Base-by-base conservation (phyloP, 2,888 invertebrate genomes). In the Drosophila subquinaria region DNA sequence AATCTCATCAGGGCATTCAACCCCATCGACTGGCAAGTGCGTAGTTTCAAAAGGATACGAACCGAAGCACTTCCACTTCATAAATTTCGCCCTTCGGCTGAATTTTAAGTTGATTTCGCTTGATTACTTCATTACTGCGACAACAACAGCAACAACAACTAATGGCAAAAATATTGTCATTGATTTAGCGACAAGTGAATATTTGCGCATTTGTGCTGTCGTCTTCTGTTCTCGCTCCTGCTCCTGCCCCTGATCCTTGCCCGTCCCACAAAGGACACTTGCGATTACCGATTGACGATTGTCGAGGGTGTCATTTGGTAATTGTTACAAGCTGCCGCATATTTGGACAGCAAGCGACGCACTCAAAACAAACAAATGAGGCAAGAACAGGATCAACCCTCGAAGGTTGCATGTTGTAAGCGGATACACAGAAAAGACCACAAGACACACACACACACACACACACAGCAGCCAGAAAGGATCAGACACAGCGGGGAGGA, bases 171-270 rank as follows among this genome's bases (percentile, higher is more conserved):
- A 90, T 85, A 91, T 91, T 90, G 90, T 80, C 85, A 88, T 85
- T 91, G 89, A 88, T 90, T 90, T 80, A 78, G 88, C 90, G 91
- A 91, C 91, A 91, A 91, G 91, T 91, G 91, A 69, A 90, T 79
- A 76, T 86, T 77, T 76, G 82, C 78, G 79, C 80, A 87, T 71
- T 79, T 73, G 63, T 50, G 40, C 30, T 15, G 36, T 30, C 20
- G 30, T 30, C 20, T 42, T 53, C 43, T 0, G 23, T 33, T 42
- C 11, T 17, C 6, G 23, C 43, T 42, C 11, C 23, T 10, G 13
- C 5, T 17, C n/a, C 50, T 15, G 33, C 33, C 33, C 33, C 8
- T 33, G 36, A 13, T 38, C 8, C 20, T 15, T 20, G 8, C 23
- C 17, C 30, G 6, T 27, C 5, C 27, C 27, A 6, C 27, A 40